Evolutionary conservation across 2,113 vertebrate species (phyloP), one percentile per base, ranked within the genome.

Genomic region (Gymnogyps californianus): DNA sequence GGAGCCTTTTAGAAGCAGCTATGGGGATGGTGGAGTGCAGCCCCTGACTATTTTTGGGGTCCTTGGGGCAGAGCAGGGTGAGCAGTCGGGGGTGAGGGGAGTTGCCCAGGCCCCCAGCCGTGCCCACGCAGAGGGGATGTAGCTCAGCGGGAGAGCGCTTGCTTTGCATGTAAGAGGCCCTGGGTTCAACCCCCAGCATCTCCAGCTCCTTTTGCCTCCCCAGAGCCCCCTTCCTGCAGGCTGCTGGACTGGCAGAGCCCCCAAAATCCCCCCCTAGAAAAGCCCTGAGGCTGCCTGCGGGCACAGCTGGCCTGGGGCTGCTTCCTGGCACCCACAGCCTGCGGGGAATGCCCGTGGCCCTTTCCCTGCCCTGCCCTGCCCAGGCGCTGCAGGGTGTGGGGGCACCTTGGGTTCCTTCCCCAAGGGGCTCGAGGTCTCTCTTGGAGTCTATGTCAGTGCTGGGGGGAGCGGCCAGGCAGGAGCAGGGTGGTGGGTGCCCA

Each of bases 151-250:
- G 36, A 34, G 18, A 52, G 67, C 2, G 9, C 31, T 42, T 72
- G 46, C 36, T 62, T 44, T 44, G 67, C 25, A 29, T 49, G 24
- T 28, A 93, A 98, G 96, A 97, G 95, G 91, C 96, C 96, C 95
- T 90, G 94, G 96, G 95, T 97, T 98, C 97, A 97, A 96, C 95
- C 96, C 95, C 94, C 40, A 82, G 51, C 51, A 81, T 36, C 64
- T 81, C 79, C 40, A 38, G 3, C 1, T 3, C 7, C 6, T 67
- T 80, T 82, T 82, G 40, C 40, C 34, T 29, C 31, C 25, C 18
- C 46, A 40, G 1, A 61, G 38, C 38, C 7, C 16, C 36, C 34
- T 82, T 26, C 12, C 34, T 26, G 8, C 3, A 21, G 6, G 28
- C 25, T 79, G 21, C 3, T 1, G 17, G 6, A 16, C 5, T 28